phyloP scores from a whole-genome alignment of 35 echinoderm and acorn worm species.

The Ophiothrix spiculata region DNA sequence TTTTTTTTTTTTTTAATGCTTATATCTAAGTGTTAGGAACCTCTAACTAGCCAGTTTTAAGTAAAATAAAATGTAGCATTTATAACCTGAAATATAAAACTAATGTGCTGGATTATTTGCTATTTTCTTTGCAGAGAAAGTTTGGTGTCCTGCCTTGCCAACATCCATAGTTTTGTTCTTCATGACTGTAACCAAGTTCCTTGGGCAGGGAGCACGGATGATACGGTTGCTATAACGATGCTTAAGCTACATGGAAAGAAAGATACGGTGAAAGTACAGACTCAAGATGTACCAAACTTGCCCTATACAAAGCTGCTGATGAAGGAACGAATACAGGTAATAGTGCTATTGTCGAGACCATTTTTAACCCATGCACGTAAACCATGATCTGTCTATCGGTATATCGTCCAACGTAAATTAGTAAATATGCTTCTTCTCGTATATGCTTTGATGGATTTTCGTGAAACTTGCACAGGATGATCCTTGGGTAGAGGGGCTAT shows the following conservation, averaged over 20 bases:
- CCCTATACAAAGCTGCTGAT: conserved; percentile 91
- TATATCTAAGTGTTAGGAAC: too few species aligned
- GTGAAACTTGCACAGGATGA: too few species aligned
- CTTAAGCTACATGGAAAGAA: conserved; percentile 95
- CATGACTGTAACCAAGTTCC: conserved; percentile 94
- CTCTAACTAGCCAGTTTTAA: too few species aligned
- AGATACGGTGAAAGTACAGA: conserved; percentile 76
- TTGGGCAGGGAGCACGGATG: conserved; percentile 70
- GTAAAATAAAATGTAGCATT: too few species aligned
- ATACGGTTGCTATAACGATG: conserved; percentile 67
- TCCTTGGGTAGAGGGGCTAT: too few species aligned
- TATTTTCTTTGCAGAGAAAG: conserved; percentile 76
- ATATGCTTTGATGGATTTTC: too few species aligned
- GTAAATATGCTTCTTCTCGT: too few species aligned
- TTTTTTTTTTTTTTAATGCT: too few species aligned
- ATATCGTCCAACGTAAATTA: conserved; percentile 76
- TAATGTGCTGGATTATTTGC: too few species aligned
- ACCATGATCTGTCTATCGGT: conserved; percentile 56
- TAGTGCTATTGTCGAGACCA: too few species aligned
- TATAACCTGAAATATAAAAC: too few species aligned
- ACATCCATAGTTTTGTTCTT: conserved; percentile 82
- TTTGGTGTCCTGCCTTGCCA: conserved; percentile 73
- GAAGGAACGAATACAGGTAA: conserved; percentile 84
- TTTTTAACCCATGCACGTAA: conserved; percentile 56
- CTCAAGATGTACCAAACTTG: conserved; percentile 72